phyloP scores from a whole-genome alignment of 2,797 vertebrate species.

The Parambassis ranga region DNA sequence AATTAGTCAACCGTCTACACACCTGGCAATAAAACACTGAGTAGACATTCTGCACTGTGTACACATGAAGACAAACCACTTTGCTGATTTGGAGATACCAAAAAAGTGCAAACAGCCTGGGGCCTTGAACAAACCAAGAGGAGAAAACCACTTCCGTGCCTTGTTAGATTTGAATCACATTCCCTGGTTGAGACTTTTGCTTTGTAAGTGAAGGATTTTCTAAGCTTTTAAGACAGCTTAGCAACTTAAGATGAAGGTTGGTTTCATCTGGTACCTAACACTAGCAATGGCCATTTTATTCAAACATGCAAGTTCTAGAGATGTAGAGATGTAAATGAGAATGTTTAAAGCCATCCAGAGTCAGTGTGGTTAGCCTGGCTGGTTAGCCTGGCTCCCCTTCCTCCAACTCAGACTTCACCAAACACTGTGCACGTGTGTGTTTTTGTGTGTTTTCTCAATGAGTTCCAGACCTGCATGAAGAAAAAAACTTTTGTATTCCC shows the following conservation, averaged over 20 bases:
- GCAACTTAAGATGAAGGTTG: conserved; percentile 4
- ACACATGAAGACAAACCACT: conserved; percentile 18
- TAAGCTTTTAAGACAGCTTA: conserved; percentile 10
- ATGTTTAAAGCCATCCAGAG: neutral
- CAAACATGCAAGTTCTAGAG: neutral
- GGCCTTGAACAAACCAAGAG: conserved; percentile 46
- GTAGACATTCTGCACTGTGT: conserved; percentile 14
- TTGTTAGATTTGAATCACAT: conserved; percentile 28
- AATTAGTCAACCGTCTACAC: neutral
- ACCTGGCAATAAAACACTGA: neutral
- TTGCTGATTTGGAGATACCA: conserved; percentile 58
- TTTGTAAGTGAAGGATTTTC: conserved; percentile 14
- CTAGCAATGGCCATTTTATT: neutral
- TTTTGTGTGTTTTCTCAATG: conserved; percentile 56
- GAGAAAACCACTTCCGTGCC: conserved; percentile 51
- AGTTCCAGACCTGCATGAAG: conserved; percentile 70
- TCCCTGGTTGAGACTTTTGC: conserved; percentile 17
- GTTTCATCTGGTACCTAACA: neutral
- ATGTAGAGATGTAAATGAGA: neutral
- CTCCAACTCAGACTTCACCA: conserved; percentile 45
- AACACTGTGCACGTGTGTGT: conserved; percentile 23
- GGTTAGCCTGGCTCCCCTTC: conserved; percentile 1
- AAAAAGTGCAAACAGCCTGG: conserved; percentile 43
- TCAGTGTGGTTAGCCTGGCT: neutral
- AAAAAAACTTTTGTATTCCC: conserved; percentile 17